Conservation (phyloP, 2,888 invertebrate species). For the Podotricha telesiphe region DNA sequence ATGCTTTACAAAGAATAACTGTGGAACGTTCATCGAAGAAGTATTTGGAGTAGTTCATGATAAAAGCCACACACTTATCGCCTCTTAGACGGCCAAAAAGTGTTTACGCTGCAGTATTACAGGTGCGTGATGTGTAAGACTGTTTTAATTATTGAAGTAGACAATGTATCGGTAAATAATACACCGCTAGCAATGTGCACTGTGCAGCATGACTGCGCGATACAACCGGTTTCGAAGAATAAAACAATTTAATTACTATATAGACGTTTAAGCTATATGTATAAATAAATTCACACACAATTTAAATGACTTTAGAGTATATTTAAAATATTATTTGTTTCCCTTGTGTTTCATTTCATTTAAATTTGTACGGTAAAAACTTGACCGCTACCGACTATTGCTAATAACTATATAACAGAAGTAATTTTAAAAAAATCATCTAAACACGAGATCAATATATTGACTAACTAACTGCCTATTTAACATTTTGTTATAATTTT, state of each 20-base stretch:
- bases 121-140: background rate
- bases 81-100: background rate
- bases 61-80: background rate
- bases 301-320: background rate
- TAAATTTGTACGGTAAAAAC: too few relatives aligned
- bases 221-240: slow-evolving; percentile 57
- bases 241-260: slow-evolving; percentile 32
- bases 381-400: too few relatives aligned
- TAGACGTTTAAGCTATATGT: background rate
- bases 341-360: too few relatives aligned
- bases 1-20: background rate
- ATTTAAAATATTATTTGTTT: background rate
- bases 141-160: slow-evolving; percentile 12
- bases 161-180: slow-evolving; percentile 23
- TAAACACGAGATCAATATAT: too few relatives aligned
- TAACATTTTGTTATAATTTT: too few relatives aligned
- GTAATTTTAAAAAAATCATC: too few relatives aligned
- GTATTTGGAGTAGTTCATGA: background rate
- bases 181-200: slow-evolving; percentile 35
- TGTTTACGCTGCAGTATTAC: slow-evolving; percentile 2
- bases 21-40: background rate
- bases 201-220: slow-evolving; percentile 62
- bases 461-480: too few relatives aligned
- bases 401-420: too few relatives aligned
- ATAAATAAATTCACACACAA: background rate